These are phyloP conservation scores for Monochamus alternatus DNA, from an alignment of 2,888 invertebrate genomes.

Conservation along the genomic window DNA sequence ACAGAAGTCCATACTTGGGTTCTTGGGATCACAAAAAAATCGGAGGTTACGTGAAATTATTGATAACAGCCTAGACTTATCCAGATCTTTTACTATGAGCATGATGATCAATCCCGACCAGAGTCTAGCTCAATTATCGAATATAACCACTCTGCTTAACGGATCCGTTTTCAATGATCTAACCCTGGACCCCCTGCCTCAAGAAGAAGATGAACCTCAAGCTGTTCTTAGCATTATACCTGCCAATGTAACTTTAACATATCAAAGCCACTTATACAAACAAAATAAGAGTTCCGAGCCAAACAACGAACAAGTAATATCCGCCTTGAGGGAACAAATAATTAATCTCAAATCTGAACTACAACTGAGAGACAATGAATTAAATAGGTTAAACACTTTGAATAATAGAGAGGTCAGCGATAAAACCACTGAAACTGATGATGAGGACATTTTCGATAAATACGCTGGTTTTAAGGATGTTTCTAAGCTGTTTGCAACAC, in stretches of 20 bases:
- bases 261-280: slow-evolving; percentile 63
- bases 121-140: slow-evolving; percentile 71
- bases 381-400: slow-evolving; percentile 57
- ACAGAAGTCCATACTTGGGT: slow-evolving; percentile 75
- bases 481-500: slow-evolving; percentile 44
- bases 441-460: slow-evolving; percentile 23
- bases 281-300: slow-evolving; percentile 51
- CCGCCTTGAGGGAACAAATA: slow-evolving; percentile 66
- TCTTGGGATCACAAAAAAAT: slow-evolving; percentile 72
- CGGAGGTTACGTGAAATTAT: slow-evolving; percentile 73
- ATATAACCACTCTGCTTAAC: slow-evolving; percentile 71
- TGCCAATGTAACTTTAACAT: slow-evolving; percentile 64
- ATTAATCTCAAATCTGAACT: slow-evolving; percentile 67
- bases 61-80: slow-evolving; percentile 73
- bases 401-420: slow-evolving; percentile 46
- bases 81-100: slow-evolving; percentile 71
- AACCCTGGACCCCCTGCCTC: slow-evolving; percentile 45
- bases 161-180: slow-evolving; percentile 60
- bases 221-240: slow-evolving; percentile 63
- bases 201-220: slow-evolving; percentile 51
- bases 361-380: slow-evolving; percentile 65
- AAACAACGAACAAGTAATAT: slow-evolving; percentile 59
- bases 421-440: slow-evolving; percentile 52
- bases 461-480: slow-evolving; percentile 36
- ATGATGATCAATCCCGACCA: slow-evolving; percentile 71